A percentile compares a stretch with the other conserved stretches of the same genome.
Conservation (phyloP, 2,888 invertebrate species). For the Abscondita cerata region DNA sequence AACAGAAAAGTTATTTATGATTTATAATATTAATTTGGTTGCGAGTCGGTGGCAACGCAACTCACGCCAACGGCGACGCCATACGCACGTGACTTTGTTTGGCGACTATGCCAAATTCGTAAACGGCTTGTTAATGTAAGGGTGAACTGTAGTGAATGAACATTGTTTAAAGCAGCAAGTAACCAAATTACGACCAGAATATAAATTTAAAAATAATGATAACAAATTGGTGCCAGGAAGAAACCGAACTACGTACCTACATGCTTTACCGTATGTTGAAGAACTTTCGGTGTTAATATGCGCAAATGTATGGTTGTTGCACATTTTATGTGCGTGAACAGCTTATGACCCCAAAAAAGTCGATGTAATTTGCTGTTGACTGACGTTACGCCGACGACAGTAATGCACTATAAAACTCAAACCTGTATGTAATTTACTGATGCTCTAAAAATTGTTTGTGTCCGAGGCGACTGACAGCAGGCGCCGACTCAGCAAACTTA, state of each 20-base stretch:
- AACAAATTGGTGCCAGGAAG: no score
- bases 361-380: no score
- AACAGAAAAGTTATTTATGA: constrained; percentile 42
- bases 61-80: constrained; percentile 49
- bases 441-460: neutral
- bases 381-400: neutral
- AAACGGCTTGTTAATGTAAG: constrained; percentile 24
- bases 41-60: constrained; percentile 41
- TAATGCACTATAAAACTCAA: constrained; percentile 1
- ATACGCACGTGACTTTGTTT: constrained; percentile 48
- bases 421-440: constrained; percentile 1
- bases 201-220: no score
- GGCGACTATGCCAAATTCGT: constrained; percentile 45
- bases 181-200: no score
- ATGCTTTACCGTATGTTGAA: no score
- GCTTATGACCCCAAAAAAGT: no score
- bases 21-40: constrained; percentile 47
- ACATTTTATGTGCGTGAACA: no score
- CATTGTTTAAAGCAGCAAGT: neutral
- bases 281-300: no score
- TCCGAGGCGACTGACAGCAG: neutral
- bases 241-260: no score
- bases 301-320: no score
- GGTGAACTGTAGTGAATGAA: constrained; percentile 9
- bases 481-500: neutral